These are phyloP conservation scores for Sycobia sp. DNA, from an alignment of 1,140 invertebrate genomes.

Conservation along the genomic window DNA sequence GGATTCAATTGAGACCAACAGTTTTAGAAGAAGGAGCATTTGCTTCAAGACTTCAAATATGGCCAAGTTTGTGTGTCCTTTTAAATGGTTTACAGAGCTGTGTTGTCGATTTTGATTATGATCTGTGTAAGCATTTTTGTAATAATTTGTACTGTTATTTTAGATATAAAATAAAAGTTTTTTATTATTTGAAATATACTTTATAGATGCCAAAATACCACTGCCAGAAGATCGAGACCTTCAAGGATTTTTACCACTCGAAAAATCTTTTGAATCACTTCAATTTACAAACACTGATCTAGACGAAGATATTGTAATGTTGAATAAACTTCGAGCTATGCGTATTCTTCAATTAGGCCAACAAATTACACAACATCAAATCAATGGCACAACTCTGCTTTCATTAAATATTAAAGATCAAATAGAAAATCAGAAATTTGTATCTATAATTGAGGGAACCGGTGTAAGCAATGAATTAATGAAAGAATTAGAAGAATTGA, in stretches of 20 bases:
- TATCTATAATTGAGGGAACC: constrained; percentile 40
- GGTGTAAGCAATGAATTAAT: constrained; percentile 55
- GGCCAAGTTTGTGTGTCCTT: constrained; percentile 77
- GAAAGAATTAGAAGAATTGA: constrained; percentile 57
- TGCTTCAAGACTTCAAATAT: constrained; percentile 72
- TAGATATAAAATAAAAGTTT: constrained; percentile 38
- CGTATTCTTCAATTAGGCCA: constrained; percentile 62
- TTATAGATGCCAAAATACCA: constrained; percentile 69
- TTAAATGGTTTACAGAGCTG: constrained; percentile 70
- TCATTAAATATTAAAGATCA: constrained; percentile 39
- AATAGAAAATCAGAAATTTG: constrained; percentile 43
- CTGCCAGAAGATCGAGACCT: constrained; percentile 80
- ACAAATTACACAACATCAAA: constrained; percentile 57
- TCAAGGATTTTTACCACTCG: constrained; percentile 78
- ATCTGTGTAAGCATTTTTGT: constrained; percentile 56
- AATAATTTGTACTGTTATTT: constrained; percentile 1
- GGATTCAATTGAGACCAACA: constrained; percentile 68
- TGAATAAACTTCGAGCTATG: constrained; percentile 55
- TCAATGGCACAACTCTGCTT: constrained; percentile 55
- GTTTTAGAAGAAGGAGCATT: constrained; percentile 67
- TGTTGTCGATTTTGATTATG: constrained; percentile 58
- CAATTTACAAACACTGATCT: constrained; percentile 58
- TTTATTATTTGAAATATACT: constrained; percentile 18
- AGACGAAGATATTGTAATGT: constrained; percentile 42
- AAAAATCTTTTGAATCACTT: constrained; percentile 63